phyloP scores from a whole-genome alignment of 1,140 invertebrate genomes.

The Andricus grossulariae region DNA sequence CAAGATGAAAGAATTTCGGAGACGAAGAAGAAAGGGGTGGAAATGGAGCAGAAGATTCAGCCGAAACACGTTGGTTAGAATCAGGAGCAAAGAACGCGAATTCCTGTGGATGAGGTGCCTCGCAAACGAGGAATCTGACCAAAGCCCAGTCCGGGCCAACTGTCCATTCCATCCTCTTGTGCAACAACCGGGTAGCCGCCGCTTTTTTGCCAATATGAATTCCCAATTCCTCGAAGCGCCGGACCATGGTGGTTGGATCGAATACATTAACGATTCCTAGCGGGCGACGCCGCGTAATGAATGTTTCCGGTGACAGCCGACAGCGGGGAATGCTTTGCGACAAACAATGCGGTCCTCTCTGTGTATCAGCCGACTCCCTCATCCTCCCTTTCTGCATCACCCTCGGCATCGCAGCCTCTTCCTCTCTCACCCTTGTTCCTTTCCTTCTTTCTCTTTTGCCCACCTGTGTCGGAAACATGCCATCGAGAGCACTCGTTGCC shows the following conservation, averaged over 20 bases:
- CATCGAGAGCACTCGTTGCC: conserved; percentile 25
- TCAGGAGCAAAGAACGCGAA: conserved; percentile 37
- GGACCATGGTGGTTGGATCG: conserved; percentile 31
- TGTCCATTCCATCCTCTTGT: conserved; percentile 41
- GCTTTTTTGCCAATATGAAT: conserved; percentile 63
- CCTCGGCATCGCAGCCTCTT: conserved; percentile 4
- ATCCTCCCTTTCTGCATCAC: conserved; percentile 15
- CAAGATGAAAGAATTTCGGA: not conserved
- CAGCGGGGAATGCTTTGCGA: conserved; percentile 65
- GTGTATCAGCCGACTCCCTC: conserved; percentile 33
- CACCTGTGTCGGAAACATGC: conserved; percentile 17
- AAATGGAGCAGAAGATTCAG: not conserved
- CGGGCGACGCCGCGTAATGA: conserved; percentile 66
- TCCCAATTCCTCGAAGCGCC: conserved; percentile 61
- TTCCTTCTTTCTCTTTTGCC: conserved; percentile 20
- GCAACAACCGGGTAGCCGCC: conserved; percentile 40
- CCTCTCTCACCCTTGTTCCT: conserved; percentile 12
- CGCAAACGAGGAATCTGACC: conserved; percentile 48
- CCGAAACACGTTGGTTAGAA: conserved; percentile 2
- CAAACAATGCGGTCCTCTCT: conserved; percentile 66
- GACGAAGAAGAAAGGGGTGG: not conserved
- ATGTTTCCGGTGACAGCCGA: conserved; percentile 71
- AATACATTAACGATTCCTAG: conserved; percentile 69
- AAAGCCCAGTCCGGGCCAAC: conserved; percentile 14
- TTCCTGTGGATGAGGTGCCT: conserved; percentile 37